A percentile compares a stretch with the other conserved stretches of the same genome.
Conservation (phyloP, 2,113 vertebrate genomes). For the Pterocles burchelli region DNA sequence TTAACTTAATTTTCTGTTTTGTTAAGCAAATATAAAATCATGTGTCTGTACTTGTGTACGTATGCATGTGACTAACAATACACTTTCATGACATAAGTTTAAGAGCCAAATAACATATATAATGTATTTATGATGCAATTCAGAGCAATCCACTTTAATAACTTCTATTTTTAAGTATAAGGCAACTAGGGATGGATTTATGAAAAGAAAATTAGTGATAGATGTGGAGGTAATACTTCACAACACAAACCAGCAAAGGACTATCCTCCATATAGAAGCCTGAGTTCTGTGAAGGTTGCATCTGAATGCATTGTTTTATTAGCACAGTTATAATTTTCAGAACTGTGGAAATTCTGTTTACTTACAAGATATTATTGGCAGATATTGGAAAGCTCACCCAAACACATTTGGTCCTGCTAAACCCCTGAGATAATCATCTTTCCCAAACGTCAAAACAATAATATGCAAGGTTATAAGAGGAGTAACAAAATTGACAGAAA, state of each 20-base stretch:
- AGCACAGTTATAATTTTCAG: slow-evolving; percentile 49
- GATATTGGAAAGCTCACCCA: neutral
- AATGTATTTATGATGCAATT: slow-evolving; percentile 37
- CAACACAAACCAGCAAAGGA: slow-evolving; percentile 37
- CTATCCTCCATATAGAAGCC: slow-evolving; percentile 39
- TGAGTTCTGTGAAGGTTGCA: slow-evolving; percentile 37
- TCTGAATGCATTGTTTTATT: slow-evolving; percentile 64
- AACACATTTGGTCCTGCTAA: neutral
- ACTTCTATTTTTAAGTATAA: slow-evolving; percentile 58
- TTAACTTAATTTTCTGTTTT: neutral
- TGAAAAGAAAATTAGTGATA: slow-evolving; percentile 68
- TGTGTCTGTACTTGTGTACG: neutral
- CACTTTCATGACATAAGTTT: neutral
- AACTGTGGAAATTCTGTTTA: slow-evolving; percentile 41
- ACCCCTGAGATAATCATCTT: slow-evolving; percentile 20
- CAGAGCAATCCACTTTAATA: slow-evolving; percentile 33
- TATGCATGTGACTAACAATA: neutral
- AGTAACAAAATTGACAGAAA: slow-evolving; percentile 22
- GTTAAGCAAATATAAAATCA: neutral
- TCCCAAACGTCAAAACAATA: slow-evolving; percentile 16
- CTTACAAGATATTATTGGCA: neutral
- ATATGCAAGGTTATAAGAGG: neutral
- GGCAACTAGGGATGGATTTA: slow-evolving; percentile 36
- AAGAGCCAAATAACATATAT: neutral
- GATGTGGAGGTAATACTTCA: slow-evolving; percentile 55